These are phyloP conservation scores for Pangasianodon hypophthalmus DNA, from an alignment of 2,113 vertebrate genomes.

Conservation along the genomic window DNA sequence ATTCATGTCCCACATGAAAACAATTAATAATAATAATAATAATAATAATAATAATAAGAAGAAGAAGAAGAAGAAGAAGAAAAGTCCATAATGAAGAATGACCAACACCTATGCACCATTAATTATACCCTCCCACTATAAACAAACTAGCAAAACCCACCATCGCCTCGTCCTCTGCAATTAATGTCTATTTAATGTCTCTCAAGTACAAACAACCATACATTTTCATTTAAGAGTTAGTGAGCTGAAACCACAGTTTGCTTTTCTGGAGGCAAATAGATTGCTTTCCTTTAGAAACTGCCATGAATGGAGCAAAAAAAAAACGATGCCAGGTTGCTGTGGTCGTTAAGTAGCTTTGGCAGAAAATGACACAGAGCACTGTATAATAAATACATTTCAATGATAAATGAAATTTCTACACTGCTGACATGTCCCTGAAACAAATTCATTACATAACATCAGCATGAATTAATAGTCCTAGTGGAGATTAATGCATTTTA, in stretches of 20 bases:
- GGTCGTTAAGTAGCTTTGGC: slow-evolving; percentile 18
- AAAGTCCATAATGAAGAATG: slow-evolving; percentile 51
- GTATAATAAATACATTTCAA: slow-evolving; percentile 39
- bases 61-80: slow-evolving; percentile 45
- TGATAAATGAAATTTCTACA: slow-evolving; percentile 37
- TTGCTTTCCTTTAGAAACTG: not conserved
- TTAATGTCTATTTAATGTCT: slow-evolving; percentile 70
- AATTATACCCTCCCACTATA: slow-evolving; percentile 63
- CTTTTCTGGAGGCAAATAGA: not conserved
- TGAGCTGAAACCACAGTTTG: slow-evolving; percentile 43
- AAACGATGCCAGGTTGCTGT: not conserved
- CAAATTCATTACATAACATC: slow-evolving; percentile 12
- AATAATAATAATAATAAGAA: not conserved
- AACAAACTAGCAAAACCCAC: slow-evolving; percentile 58
- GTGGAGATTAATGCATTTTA: slow-evolving; percentile 31
- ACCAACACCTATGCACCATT: slow-evolving; percentile 51
- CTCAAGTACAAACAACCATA: slow-evolving; percentile 64
- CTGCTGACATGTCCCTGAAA: slow-evolving; percentile 16
- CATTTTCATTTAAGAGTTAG: slow-evolving; percentile 65
- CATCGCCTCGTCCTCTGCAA: slow-evolving; percentile 56
- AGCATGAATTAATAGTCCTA: slow-evolving; percentile 23
- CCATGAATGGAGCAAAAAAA: not conserved
- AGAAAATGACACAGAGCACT: slow-evolving; percentile 33
- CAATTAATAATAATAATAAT: slow-evolving; percentile 46
- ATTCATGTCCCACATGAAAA: not conserved